Base-by-base conservation (phyloP, 1,140 invertebrate species). In the Rhizoglyphus robini region DNA sequence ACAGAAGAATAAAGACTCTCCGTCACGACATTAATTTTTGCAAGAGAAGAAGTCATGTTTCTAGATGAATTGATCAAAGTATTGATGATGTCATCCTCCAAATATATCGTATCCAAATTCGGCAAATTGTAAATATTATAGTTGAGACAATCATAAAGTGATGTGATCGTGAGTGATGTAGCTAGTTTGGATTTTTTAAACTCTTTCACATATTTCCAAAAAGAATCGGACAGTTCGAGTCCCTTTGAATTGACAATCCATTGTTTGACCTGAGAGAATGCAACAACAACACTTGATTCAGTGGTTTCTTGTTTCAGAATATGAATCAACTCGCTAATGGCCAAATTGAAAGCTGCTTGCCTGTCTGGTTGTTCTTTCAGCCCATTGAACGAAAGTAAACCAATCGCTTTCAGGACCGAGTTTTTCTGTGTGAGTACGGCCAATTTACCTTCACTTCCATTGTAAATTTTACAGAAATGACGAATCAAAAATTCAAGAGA, bases 361-460 rank as follows among this genome's bases (percentile, higher is more conserved):
- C 36, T 60, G 18, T 29, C 58, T 0, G 82, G 73, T 58, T 82
- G 78, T 4, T 80, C 82, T 20, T 78, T 74, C 15, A 89, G 83
- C 11, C 79, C 78, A 72, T 91, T 86, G 63, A 82, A 81, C 72
- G 85, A 88, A 32, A 93, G 78, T 72, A 84, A 85, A 29, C 89
- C 88, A 63, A 89, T 85, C 29, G 85, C 89, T 77, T 88, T 83
- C 23, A 96, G 75, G n/a, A 96, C 84, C 64, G 86, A 87, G 13
- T 92, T 84, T 75, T 93, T 88, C 72, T 95, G 88, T 63, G 87
- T 85, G 5, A 84, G 82, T 18, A 93, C 83, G 4, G 88, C 92
- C 38, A 96, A 79, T 75, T 96, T 97, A 3, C 91, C 92, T 75
- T 93, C 86, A 5, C 88, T 87, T 36, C 92, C 78, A 78, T 91